Base-by-base conservation (phyloP, 2,888 invertebrate genomes). In the Netelia virgata region DNA sequence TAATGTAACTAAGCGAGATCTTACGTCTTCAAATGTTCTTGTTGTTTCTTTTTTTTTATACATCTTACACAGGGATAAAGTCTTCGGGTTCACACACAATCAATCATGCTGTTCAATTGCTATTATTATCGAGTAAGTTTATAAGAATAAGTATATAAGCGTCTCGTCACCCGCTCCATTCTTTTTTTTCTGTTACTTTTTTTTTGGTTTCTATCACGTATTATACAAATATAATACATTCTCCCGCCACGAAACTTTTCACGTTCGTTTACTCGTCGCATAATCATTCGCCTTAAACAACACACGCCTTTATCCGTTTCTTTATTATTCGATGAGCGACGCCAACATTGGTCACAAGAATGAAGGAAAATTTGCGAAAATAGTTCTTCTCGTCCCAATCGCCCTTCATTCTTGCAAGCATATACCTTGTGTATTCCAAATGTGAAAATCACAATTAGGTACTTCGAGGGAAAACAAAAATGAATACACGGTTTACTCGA, bases 161-260 rank as follows among this genome's bases (percentile, higher is more conserved):
- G 84, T 83, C 73, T 77, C 81, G 64, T 77, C 81, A 86, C 83
- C 84, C 79, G 73, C 86, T 85, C 79, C 64, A 55, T 72, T 36
- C 36, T 0, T 36, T 36, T 36, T 36, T 6, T 36, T 36, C 36
- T 36, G 6, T 36, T 36, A 36, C 6, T 36, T 36, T 36, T 36
- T 36, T 5, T 36, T 36, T 36, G 3, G 36, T 36, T 74, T 84
- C 73, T 84, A 74, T 64, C 78, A 85, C 82, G 82, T 85, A 85
- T 87, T 84, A 86, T 87, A 87, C 87, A 88, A 85, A 87, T 88
- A 87, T 87, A 87, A 87, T 88, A 88, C 88, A 88, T 74, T 69
- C 50, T 63, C 61, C 18, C 23, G 70, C 78, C 68, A 79, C 61
- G 68, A 72, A 57, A 77, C 75, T 68, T 59, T n/a, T 23, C 55